A percentile compares a stretch with the other conserved stretches of the same genome.
phyloP scores from a whole-genome alignment of 2,113 vertebrate genomes.

The Scalopus aquaticus region DNA sequence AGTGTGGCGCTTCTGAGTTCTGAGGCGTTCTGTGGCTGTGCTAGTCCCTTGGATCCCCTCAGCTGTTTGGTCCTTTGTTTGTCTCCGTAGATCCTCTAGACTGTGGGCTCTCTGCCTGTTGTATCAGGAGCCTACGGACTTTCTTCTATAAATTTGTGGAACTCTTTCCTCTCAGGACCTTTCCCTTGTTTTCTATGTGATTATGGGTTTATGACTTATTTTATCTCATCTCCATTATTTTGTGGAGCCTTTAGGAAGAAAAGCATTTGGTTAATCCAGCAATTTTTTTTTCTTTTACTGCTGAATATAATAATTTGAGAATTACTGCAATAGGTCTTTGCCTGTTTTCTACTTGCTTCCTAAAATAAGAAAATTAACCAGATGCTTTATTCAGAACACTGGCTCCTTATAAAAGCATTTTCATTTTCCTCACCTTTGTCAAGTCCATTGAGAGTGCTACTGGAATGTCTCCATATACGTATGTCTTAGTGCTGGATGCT shows the following conservation, averaged over 20 bases:
- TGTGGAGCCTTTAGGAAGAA: background rate
- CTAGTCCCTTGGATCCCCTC: too few species aligned
- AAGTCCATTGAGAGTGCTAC: background rate
- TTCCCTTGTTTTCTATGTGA: background rate
- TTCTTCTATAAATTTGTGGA: background rate
- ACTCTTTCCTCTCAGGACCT: background rate
- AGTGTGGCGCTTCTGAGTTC: background rate
- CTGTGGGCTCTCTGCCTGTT: background rate
- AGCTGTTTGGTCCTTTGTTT: background rate
- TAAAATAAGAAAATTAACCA: slow-evolving; percentile 12
- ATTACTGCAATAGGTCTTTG: background rate
- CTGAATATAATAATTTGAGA: background rate
- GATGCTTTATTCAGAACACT: background rate
- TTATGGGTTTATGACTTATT: background rate
- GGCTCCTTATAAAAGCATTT: background rate
- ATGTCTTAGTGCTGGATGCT: background rate
- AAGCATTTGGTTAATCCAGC: background rate
- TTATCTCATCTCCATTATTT: background rate
- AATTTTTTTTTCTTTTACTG: background rate
- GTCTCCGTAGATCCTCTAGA: background rate
- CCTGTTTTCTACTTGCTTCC: background rate
- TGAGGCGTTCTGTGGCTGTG: background rate
- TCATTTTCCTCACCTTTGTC: background rate
- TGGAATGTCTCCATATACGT: background rate
- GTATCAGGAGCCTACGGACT: background rate